Percentiles rank a stretch among this genome's conserved stretches.
These are phyloP conservation scores for Mormyrops boulengeri DNA, from an alignment of 2,797 vertebrate species.

Conservation along the genomic window DNA sequence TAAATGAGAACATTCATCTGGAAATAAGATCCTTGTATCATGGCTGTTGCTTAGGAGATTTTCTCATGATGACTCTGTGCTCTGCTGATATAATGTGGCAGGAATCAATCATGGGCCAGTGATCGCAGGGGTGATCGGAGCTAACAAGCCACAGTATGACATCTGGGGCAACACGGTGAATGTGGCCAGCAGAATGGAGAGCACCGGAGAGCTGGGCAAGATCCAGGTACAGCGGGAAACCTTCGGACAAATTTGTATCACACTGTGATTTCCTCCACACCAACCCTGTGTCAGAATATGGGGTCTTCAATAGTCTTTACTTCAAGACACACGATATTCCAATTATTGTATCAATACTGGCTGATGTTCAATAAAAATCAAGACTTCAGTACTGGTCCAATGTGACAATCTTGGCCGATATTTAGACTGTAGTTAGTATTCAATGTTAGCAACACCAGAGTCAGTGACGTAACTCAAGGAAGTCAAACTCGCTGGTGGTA, in stretches of 20 bases:
- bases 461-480: not conserved
- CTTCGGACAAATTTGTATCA: not conserved
- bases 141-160: slow-evolving; percentile 94
- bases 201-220: slow-evolving; percentile 88
- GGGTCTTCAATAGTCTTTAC: not conserved
- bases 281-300: not conserved
- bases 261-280: not conserved
- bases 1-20: not conserved
- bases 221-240: slow-evolving; percentile 75
- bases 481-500: not conserved
- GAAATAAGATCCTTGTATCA: not conserved
- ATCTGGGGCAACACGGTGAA: slow-evolving; percentile 99
- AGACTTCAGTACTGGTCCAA: not conserved
- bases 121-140: slow-evolving; percentile 94
- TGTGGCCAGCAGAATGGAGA: slow-evolving; percentile 96
- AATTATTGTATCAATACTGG: not conserved
- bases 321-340: not conserved
- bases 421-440: not conserved
- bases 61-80: not conserved
- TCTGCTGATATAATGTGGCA: slow-evolving; percentile 37
- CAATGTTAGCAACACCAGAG: not conserved
- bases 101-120: slow-evolving; percentile 96
- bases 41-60: not conserved
- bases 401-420: not conserved
- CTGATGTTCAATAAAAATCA: not conserved